Conservation (phyloP, 2,888 invertebrate species). For the Crocallis elinguaria region DNA sequence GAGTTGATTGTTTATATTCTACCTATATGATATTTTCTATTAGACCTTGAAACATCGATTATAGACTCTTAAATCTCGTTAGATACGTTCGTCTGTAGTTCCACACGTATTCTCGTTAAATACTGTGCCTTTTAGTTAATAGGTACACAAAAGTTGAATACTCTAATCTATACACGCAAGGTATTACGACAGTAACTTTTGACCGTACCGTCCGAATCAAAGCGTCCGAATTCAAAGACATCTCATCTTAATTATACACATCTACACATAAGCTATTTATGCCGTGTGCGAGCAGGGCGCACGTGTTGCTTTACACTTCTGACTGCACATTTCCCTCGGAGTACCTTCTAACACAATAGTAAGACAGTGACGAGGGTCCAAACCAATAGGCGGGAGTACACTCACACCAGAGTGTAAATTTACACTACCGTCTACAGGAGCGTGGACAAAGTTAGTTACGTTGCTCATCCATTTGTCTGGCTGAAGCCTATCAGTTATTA, state of each 20-base stretch:
- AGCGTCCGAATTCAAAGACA: neutral
- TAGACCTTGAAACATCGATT: no score
- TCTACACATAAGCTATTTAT: slow-evolving; percentile 2
- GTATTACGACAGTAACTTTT: no score
- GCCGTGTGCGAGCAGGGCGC: neutral
- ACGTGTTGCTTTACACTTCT: slow-evolving; percentile 31
- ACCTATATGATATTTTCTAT: no score
- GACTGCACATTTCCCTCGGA: slow-evolving; percentile 24
- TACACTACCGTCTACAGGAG: neutral
- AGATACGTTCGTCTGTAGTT: no score
- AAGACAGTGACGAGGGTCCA: slow-evolving; percentile 2
- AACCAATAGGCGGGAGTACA: neutral
- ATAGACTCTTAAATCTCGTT: no score
- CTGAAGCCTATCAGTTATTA: no score
- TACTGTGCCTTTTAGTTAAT: no score
- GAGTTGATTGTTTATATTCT: no score
- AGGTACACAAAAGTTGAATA: no score
- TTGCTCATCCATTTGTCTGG: no score
- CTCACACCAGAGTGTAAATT: neutral
- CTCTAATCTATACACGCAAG: no score
- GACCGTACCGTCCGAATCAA: neutral
- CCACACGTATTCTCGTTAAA: no score
- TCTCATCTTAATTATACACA: neutral
- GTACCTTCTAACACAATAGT: neutral
- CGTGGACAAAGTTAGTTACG: neutral